phyloP scores from a whole-genome alignment of 2,113 vertebrate species.

The Menura novaehollandiae region DNA sequence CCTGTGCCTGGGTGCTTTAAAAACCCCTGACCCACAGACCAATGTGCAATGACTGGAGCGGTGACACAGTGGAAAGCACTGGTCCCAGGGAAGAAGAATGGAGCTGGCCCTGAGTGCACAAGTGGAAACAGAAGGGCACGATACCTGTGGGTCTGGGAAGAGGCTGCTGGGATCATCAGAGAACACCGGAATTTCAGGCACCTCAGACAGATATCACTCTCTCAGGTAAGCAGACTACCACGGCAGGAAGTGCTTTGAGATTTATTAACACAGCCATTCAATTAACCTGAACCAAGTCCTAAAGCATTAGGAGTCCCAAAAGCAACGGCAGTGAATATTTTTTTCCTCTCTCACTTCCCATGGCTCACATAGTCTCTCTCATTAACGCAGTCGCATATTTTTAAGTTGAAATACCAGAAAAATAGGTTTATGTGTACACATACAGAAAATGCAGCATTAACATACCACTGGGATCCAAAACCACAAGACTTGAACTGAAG shows the following conservation, averaged over 20 bases:
- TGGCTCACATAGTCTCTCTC: background rate
- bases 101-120: background rate
- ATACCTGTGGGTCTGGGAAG: accelerated
- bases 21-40: background rate
- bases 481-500: background rate
- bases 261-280: background rate
- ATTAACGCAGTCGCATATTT: background rate
- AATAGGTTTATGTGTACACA: background rate
- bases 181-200: background rate
- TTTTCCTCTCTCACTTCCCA: background rate
- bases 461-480: background rate
- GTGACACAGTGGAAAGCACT: accelerated
- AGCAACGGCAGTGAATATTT: background rate
- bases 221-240: background rate
- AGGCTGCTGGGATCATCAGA: background rate
- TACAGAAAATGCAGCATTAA: background rate
- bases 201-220: background rate
- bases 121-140: accelerated
- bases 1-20: background rate
- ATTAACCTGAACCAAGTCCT: background rate
- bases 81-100: accelerated
- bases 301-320: background rate
- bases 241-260: background rate
- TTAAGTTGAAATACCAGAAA: background rate
- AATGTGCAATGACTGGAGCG: accelerated